A percentile compares a stretch with the other conserved stretches of the same genome.
These are phyloP conservation scores for Danaus plexippus DNA, from an alignment of 1,140 invertebrate species.

Conservation along the genomic window DNA sequence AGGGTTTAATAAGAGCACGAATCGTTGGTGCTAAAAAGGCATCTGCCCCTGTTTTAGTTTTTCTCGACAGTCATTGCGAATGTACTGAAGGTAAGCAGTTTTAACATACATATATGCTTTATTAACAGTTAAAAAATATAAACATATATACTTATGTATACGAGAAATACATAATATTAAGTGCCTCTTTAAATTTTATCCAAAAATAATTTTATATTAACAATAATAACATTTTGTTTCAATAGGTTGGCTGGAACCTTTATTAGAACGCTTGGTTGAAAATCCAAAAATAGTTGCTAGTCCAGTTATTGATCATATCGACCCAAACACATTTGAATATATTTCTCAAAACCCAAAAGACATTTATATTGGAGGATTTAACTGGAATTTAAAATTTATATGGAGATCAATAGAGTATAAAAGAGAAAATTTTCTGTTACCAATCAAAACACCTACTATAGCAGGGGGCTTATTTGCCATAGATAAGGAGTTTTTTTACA, in stretches of 20 bases:
- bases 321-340: slow-evolving; percentile 90
- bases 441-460: slow-evolving; percentile 96
- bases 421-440: slow-evolving; percentile 87
- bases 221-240: slow-evolving; percentile 26
- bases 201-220: too few species aligned
- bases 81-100: slow-evolving; percentile 83
- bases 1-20: slow-evolving; percentile 94
- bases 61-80: slow-evolving; percentile 98
- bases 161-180: not conserved
- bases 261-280: slow-evolving; percentile 91
- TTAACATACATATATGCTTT: not conserved
- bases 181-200: too few species aligned
- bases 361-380: slow-evolving; percentile 88
- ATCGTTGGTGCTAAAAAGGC: slow-evolving; percentile 87
- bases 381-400: slow-evolving; percentile 97
- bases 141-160: slow-evolving; percentile 4
- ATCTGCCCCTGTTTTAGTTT: slow-evolving; percentile 91
- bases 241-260: slow-evolving; percentile 94
- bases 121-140: not conserved
- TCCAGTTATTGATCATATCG: slow-evolving; percentile 93
- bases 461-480: slow-evolving; percentile 84
- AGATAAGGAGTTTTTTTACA: slow-evolving; percentile 87
- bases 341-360: slow-evolving; percentile 32
- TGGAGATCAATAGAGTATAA: slow-evolving; percentile 93
- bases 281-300: slow-evolving; percentile 91